Evolutionary conservation across 2,888 invertebrate genomes (phyloP), one percentile per base, ranked within the genome.

Genomic region (Xestia xanthographa): DNA sequence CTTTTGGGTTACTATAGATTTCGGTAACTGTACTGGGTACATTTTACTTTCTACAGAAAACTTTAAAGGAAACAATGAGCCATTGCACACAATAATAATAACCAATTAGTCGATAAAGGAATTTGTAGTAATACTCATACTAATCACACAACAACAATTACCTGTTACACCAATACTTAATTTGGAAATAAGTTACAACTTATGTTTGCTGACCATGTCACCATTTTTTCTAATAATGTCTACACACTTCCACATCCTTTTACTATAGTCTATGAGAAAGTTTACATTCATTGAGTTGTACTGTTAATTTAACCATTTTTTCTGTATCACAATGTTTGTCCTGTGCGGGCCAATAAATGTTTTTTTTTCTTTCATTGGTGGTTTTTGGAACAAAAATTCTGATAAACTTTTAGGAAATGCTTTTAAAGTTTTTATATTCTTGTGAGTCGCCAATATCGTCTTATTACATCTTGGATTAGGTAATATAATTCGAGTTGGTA

Each of bases 61-160:
- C 3, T 41, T 8, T 9, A n/a, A 29, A 45, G 0, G 11, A 62
- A 38, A 43, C 6, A 38, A 70, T 45, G 26, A 80, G 17, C 11
- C 1, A 26, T 72, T 58, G n/a, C 41, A 5, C 9, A n/a, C 26
- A 65, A 41, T 11, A 73, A 58, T 43, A 43, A 60, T 26, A 43
- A 81, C 29, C 17, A 34, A 22, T 60, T 29, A 80, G 66, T 80
- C 48, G 29, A 22, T 22, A 11, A 73, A 84, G 66, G 53, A 69
- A 73, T 80, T 84, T 65, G 65, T 73, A 48, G 65, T 73, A 84
- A 69, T 67, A 60, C 72, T 60, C 63, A 67, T 45, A 68, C 72
- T 62, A 66, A 62, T 22, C n/a, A 62, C 41, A 63, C 26, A 14
- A 5, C 43, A 22, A 41, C 65, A 73, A 68, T 84, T 53, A 66